phyloP scores from a whole-genome alignment of 2,113 vertebrate genomes.

The Ardeotis arabs region DNA sequence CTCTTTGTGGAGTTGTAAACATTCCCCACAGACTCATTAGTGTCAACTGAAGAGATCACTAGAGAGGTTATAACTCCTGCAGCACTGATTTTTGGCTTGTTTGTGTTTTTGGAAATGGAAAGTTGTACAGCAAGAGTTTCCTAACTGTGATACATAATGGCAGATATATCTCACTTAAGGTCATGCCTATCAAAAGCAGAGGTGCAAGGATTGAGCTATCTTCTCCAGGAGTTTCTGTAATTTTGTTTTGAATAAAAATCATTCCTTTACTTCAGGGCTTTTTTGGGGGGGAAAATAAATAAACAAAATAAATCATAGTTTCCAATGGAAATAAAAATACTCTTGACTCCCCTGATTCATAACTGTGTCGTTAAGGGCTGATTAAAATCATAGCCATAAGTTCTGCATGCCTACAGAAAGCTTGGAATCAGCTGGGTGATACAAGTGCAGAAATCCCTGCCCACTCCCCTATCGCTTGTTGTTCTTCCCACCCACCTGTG shows the following conservation, averaged over 20 bases:
- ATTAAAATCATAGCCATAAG: background rate
- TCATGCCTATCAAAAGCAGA: background rate
- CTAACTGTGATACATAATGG: background rate
- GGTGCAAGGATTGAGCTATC: background rate
- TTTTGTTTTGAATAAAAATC: background rate
- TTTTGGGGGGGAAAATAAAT: background rate
- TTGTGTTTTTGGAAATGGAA: background rate
- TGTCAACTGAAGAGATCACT: background rate
- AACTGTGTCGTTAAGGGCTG: background rate
- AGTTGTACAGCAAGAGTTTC: background rate
- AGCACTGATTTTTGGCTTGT: background rate
- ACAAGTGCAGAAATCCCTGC: background rate
- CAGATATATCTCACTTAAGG: background rate
- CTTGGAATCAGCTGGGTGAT: background rate
- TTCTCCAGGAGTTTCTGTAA: background rate
- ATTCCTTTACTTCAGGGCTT: background rate
- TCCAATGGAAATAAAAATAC: background rate
- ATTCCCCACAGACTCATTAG: background rate
- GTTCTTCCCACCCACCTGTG: background rate
- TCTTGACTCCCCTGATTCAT: background rate
- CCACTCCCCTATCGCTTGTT: accelerated
- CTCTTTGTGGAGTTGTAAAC: background rate
- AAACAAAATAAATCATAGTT: background rate
- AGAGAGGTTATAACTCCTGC: background rate
- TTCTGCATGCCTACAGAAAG: background rate